These are phyloP conservation scores for Ochropacha duplaris DNA, from an alignment of 2,888 invertebrate genomes.

Conservation along the genomic window DNA sequence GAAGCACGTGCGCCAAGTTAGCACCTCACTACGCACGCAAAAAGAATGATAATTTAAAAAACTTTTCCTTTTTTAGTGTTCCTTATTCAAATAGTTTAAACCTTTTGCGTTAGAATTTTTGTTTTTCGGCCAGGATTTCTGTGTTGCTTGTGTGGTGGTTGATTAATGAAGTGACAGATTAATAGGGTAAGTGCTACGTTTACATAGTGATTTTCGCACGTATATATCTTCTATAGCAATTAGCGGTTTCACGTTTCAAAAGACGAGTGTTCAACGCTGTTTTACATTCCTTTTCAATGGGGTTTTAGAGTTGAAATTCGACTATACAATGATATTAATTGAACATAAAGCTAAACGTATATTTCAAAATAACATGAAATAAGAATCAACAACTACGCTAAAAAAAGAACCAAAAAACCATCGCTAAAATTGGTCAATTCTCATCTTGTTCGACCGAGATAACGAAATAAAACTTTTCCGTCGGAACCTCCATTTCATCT, in stretches of 20 bases:
- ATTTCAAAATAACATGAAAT: not conserved
- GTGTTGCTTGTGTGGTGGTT: slow-evolving; percentile 47
- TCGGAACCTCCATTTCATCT: slow-evolving; percentile 24
- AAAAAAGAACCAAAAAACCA: not conserved
- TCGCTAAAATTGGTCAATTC: slow-evolving; percentile 31
- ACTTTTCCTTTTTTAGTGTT: not conserved
- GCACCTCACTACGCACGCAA: slow-evolving; percentile 35
- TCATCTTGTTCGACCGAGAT: slow-evolving; percentile 37
- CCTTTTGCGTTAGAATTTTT: slow-evolving; percentile 19
- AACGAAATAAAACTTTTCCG: slow-evolving; percentile 48
- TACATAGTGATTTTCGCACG: slow-evolving; percentile 7
- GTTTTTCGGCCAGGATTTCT: slow-evolving; percentile 26
- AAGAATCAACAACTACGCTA: not conserved
- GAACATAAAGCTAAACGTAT: not conserved
- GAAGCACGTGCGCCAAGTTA: slow-evolving; percentile 42
- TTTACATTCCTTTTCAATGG: not conserved
- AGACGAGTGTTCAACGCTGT: not conserved
- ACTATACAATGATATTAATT: not conserved
- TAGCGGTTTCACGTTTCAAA: not conserved
- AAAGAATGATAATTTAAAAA: slow-evolving; percentile 5
- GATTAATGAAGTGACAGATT: slow-evolving; percentile 56
- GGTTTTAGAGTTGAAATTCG: not conserved
- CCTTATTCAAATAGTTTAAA: slow-evolving; percentile 9
- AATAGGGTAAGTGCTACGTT: slow-evolving; percentile 59
- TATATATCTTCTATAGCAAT: not conserved